phyloP scores from a whole-genome alignment of 1,140 invertebrate genomes.

The Melitaea cinxia region DNA sequence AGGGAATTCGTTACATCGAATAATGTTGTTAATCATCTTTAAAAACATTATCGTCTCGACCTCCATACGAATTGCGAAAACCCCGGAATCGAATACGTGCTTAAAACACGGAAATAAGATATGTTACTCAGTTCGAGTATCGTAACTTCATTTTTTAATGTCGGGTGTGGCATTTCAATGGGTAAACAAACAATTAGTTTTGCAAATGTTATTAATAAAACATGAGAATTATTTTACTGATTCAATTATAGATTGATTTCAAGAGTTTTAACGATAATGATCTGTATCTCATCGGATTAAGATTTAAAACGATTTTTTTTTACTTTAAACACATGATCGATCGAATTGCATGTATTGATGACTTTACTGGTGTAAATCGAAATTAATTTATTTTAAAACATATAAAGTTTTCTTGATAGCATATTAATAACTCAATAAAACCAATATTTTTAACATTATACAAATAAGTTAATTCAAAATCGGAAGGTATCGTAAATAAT shows the following conservation, averaged over 20 bases:
- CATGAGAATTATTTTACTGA: conserved; percentile 36
- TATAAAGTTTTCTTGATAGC: too few species aligned
- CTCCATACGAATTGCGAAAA: conserved; percentile 54
- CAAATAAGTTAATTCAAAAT: neutral
- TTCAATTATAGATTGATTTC: conserved; percentile 27
- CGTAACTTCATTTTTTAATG: conserved; percentile 21
- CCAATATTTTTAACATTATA: neutral
- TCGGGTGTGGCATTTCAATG: conserved; percentile 28
- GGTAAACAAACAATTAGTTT: conserved; percentile 37
- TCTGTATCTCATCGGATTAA: conserved; percentile 12
- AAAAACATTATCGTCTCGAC: conserved; percentile 48
- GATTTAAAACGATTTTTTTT: conserved; percentile 23
- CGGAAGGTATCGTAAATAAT: conserved; percentile 9
- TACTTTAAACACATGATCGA: neutral
- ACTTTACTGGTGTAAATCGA: conserved; percentile 18
- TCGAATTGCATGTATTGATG: conserved; percentile 18
- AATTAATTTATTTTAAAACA: too few species aligned
- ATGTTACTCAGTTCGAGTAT: conserved; percentile 16
- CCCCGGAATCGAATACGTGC: conserved; percentile 55
- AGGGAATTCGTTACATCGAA: conserved; percentile 44
- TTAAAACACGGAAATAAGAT: conserved; percentile 53
- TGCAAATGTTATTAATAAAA: conserved; percentile 37
- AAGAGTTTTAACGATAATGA: neutral
- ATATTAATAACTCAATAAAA: too few species aligned
- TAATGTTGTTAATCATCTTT: conserved; percentile 66